These are phyloP conservation scores for Misgurnus mizolepis DNA, from an alignment of 2,113 vertebrate species.

Conservation along the genomic window DNA sequence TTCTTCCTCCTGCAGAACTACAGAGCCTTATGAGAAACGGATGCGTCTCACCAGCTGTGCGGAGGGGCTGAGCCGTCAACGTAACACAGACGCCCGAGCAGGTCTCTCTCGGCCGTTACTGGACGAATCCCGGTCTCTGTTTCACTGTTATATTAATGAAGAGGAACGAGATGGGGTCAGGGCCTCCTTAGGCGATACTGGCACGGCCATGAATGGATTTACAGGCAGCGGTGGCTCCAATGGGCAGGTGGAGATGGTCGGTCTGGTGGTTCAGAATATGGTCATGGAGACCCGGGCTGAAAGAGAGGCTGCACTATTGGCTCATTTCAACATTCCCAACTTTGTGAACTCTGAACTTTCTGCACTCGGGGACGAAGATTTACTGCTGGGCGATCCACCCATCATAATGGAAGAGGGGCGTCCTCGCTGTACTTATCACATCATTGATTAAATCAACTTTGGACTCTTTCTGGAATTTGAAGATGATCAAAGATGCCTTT, in stretches of 20 bases:
- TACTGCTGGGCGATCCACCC: constrained; percentile 79
- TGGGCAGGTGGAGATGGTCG: constrained; percentile 56
- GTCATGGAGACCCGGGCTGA: constrained; percentile 59
- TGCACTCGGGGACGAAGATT: constrained; percentile 79
- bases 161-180: constrained; percentile 71
- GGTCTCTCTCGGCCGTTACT: constrained; percentile 70
- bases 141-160: constrained; percentile 84
- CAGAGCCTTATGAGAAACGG: constrained; percentile 78
- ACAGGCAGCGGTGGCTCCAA: constrained; percentile 59
- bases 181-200: constrained; percentile 48
- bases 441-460: constrained; percentile 40
- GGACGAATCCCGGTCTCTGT: constrained; percentile 80
- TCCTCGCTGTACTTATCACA: constrained; percentile 30
- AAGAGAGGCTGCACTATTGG: constrained; percentile 70
- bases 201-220: not conserved
- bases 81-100: constrained; percentile 70
- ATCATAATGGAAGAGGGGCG: constrained; percentile 74
- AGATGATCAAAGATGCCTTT: not conserved
- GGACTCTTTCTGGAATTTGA: not conserved
- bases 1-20: constrained; percentile 64
- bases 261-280: constrained; percentile 65
- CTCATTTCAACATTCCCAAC: constrained; percentile 84
- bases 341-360: constrained; percentile 82
- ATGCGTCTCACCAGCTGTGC: constrained; percentile 79
- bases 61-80: constrained; percentile 73